Percentiles rank a stretch among this genome's conserved stretches.
phyloP scores from a whole-genome alignment of 2,113 vertebrate genomes.

The Ophthalmolycus amberensis region DNA sequence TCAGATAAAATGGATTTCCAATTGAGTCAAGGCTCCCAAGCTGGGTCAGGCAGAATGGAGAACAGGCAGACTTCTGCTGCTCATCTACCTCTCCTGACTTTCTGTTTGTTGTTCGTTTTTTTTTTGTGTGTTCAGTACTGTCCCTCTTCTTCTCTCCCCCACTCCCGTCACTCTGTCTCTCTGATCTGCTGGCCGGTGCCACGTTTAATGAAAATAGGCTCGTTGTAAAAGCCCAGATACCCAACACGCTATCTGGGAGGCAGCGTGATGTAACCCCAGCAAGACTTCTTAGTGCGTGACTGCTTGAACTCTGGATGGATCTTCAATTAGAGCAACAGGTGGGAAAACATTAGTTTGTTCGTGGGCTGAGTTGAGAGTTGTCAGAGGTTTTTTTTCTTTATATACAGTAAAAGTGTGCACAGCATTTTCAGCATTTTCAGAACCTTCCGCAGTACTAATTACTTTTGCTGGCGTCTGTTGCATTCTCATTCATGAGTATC shows the following conservation, averaged over 20 bases:
- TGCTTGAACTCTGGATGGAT: slow-evolving; percentile 37
- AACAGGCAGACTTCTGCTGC: slow-evolving; percentile 50
- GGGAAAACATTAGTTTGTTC: slow-evolving; percentile 38
- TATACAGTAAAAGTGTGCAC: neutral
- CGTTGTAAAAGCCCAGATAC: slow-evolving; percentile 42
- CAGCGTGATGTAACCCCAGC: slow-evolving; percentile 18
- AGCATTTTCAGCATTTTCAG: neutral
- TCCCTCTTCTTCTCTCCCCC: slow-evolving; percentile 39
- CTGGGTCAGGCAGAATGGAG: slow-evolving; percentile 51
- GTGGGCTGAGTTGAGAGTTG: neutral
- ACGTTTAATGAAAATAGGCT: slow-evolving; percentile 49
- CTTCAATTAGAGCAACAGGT: slow-evolving; percentile 52
- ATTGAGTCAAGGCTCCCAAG: slow-evolving; percentile 69
- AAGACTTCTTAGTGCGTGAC: slow-evolving; percentile 18
- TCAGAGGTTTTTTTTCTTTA: slow-evolving; percentile 1
- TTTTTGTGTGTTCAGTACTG: neutral
- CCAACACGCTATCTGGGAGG: slow-evolving; percentile 5
- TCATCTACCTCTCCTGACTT: slow-evolving; percentile 47
- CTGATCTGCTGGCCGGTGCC: slow-evolving; percentile 39
- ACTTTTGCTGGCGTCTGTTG: neutral
- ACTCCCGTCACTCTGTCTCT: slow-evolving; percentile 10
- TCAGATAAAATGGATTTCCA: slow-evolving; percentile 81
- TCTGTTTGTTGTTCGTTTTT: slow-evolving; percentile 56
- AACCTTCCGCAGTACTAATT: neutral
- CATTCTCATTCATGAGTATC: neutral